phyloP scores from a whole-genome alignment of 2,113 vertebrate genomes.

The Centropus unirufus region DNA sequence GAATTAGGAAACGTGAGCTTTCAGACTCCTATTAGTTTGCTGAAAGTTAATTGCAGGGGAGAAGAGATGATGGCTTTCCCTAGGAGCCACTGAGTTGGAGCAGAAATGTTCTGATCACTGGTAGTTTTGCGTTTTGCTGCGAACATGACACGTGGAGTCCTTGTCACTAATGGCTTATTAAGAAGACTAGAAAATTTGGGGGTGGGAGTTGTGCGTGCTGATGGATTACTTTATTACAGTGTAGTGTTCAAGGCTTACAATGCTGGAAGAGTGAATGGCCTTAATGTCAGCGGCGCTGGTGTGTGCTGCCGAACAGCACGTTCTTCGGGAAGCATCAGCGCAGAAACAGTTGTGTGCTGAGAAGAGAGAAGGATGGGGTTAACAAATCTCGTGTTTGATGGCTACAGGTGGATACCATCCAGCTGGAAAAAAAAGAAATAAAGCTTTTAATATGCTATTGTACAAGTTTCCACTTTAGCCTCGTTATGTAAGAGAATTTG shows the following conservation, averaged over 20 bases:
- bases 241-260: rapidly evolving
- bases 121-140: background rate
- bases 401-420: background rate
- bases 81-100: background rate
- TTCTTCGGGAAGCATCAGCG: background rate
- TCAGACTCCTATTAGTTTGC: background rate
- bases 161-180: background rate
- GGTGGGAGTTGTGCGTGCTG: background rate
- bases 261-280: rapidly evolving
- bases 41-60: background rate
- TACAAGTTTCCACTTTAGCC: background rate
- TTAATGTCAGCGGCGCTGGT: background rate
- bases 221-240: background rate
- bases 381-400: background rate
- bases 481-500: background rate
- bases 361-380: background rate
- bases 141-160: background rate
- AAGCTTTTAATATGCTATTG: background rate
- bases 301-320: background rate
- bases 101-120: background rate
- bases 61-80: background rate
- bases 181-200: background rate
- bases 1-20: background rate
- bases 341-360: rapidly evolving
- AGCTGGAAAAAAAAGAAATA: background rate